Base-by-base conservation (phyloP, 2,797 vertebrate species). In the Linurgus olivaceus region DNA sequence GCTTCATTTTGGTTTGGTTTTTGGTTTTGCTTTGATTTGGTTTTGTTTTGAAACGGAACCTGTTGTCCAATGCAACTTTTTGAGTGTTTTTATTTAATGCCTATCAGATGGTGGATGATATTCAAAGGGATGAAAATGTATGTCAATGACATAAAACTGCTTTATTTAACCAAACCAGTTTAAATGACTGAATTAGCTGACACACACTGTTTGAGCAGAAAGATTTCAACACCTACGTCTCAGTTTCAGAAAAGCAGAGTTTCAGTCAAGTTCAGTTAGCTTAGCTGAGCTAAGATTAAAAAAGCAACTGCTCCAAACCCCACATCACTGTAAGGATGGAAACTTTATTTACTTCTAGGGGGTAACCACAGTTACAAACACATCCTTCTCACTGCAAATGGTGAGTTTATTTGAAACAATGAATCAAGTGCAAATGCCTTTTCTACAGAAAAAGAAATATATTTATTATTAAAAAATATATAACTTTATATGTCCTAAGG, bases 91-190 rank as follows among this genome's bases (percentile, higher is more conserved):
- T 93, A 62, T 93, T 93, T 76, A 88, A 58, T 47, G 86, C 40
- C 40, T 70, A 50, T 94, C 58, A 88, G 92, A 86, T 94, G 44
- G 75, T 82, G 71, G 75, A 77, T 51, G 25, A 89, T 68, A 91
- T 29, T 89, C 65, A 85, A 92, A 86, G 52, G 55, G 21, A n/a
- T 79, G 70, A 76, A 81, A 92, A 63, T 1, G 3, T 28, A 7
- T 82, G 42, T 61, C 40, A 81, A 71, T 54, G 86, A 79, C 50
- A 71, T 21, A 51, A 85, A 78, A 71, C 28, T 70, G 38, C 75
- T 91, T 94, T 89, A 68, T 95, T 95, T 87, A 94, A 87, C 73
- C 67, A 80, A 74, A 50, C 20, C 23, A 77, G 28, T 76, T 74
- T 50, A 80, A 52, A 37, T 44, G 42, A 63, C 67, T 76, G 38